These are phyloP conservation scores for Macropis europaea DNA, from an alignment of 2,888 invertebrate species.

Conservation along the genomic window DNA sequence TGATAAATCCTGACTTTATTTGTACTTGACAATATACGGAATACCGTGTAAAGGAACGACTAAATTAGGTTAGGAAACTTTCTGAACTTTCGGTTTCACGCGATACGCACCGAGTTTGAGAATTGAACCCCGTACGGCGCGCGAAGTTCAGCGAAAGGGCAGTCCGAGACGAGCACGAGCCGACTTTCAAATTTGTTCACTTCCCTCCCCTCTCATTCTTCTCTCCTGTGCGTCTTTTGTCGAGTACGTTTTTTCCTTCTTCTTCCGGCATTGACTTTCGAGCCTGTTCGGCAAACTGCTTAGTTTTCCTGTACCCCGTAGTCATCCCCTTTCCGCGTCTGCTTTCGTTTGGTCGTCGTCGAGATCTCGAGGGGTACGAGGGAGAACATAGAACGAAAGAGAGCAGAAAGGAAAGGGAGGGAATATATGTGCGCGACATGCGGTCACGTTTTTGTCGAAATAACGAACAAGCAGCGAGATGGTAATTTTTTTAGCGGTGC, in stretches of 20 bases:
- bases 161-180: too few relatives aligned
- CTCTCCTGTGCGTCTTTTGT: background rate
- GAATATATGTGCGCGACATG: background rate
- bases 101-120: conserved; percentile 22
- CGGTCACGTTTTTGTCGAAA: conserved; percentile 7
- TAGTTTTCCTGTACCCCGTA: background rate
- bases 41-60: conserved; percentile 54
- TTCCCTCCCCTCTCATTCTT: background rate
- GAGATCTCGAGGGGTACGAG: background rate
- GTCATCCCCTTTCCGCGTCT: too few relatives aligned
- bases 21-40: conserved; percentile 63
- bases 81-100: conserved; percentile 41
- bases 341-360: background rate
- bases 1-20: conserved; percentile 60
- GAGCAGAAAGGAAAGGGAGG: background rate
- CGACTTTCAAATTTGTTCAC: too few relatives aligned
- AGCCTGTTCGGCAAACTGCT: background rate
- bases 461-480: conserved; percentile 37
- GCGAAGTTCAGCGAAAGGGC: background rate
- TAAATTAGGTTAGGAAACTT: conserved; percentile 57
- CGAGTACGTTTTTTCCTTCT: too few relatives aligned
- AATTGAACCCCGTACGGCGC: conserved; percentile 9
- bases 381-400: background rate
- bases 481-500: conserved; percentile 46
- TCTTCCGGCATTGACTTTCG: background rate